phyloP scores from a whole-genome alignment of 2,113 vertebrate species.

The Pholis gunnellus region DNA sequence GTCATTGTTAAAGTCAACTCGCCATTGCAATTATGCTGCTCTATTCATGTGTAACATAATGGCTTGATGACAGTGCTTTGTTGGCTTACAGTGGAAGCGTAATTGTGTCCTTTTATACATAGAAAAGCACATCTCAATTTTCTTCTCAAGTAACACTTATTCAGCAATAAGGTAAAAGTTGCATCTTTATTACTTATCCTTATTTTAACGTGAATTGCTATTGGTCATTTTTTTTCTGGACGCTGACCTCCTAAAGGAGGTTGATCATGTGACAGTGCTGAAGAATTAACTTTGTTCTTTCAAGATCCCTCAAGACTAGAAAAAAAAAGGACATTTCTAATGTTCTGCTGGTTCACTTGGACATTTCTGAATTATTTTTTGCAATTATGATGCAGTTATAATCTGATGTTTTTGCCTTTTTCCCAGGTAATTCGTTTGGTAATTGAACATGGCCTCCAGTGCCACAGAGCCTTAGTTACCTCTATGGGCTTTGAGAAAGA shows the following conservation, averaged over 20 bases:
- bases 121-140: slow-evolving; percentile 74
- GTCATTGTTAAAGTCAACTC: slow-evolving; percentile 79
- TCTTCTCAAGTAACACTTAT: slow-evolving; percentile 51
- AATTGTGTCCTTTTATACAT: slow-evolving; percentile 75
- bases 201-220: background rate
- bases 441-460: slow-evolving; percentile 10
- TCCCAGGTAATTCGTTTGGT: background rate
- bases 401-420: background rate
- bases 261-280: background rate
- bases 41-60: slow-evolving; percentile 82
- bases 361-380: background rate
- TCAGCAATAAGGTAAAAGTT: slow-evolving; percentile 28
- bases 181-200: slow-evolving; percentile 9
- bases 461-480: background rate
- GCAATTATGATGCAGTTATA: background rate
- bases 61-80: slow-evolving; percentile 79
- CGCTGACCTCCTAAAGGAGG: background rate
- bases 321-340: background rate
- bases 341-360: background rate
- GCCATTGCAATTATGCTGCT: slow-evolving; percentile 78
- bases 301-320: background rate
- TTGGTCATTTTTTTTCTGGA: background rate
- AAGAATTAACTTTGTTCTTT: background rate
- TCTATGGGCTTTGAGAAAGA: background rate
- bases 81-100: slow-evolving; percentile 74